Evolutionary conservation across 2,888 invertebrate species (phyloP), one percentile per base, ranked within the genome.

Genomic region (Epsilonema sp.): DNA sequence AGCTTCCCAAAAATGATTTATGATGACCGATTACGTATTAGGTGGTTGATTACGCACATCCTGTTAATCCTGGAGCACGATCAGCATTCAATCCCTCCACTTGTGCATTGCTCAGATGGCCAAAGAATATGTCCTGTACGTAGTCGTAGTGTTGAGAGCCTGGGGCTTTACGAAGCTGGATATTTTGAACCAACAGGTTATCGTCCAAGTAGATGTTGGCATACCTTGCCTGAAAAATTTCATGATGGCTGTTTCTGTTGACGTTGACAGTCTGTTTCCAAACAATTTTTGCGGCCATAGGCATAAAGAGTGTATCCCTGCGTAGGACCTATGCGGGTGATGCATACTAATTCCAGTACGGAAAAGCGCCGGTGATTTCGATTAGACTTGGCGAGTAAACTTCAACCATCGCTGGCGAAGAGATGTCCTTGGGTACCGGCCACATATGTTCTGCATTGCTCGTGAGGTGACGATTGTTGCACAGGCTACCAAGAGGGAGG

Each of bases 261-360:
- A n/a, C n/a, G n/a, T n/a, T n/a, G n/a, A n/a, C n/a, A n/a, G n/a
- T n/a, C n/a, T n/a, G n/a, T n/a, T n/a, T n/a, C n/a, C n/a, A n/a
- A n/a, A n/a, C n/a, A n/a, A n/a, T n/a, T n/a, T n/a, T n/a, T n/a
- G n/a, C n/a, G n/a, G n/a, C n/a, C n/a, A n/a, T n/a, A n/a, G n/a
- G n/a, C n/a, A n/a, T n/a, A n/a, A n/a, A n/a, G n/a, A n/a, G n/a
- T n/a, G n/a, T 31, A 68, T 70, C 48, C 72, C 72, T 51, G 69
- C 62, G 52, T 67, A 72, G 1, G 71, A 67, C 49, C 71, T 63
- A 52, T 82, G n/a, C 81, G 57, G 76, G 71, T 54, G 74, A 76
- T 47, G 75, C 76, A 64, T 83, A 83, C 67, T 82, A 83, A 67
- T 83, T 83, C 82, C 82, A 83, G n/a, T 42, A 83, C 59, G 44